A percentile compares a stretch with the other conserved stretches of the same genome.
These are phyloP conservation scores for Pedionomus torquatus DNA, from an alignment of 2,113 vertebrate species.

Conservation along the genomic window DNA sequence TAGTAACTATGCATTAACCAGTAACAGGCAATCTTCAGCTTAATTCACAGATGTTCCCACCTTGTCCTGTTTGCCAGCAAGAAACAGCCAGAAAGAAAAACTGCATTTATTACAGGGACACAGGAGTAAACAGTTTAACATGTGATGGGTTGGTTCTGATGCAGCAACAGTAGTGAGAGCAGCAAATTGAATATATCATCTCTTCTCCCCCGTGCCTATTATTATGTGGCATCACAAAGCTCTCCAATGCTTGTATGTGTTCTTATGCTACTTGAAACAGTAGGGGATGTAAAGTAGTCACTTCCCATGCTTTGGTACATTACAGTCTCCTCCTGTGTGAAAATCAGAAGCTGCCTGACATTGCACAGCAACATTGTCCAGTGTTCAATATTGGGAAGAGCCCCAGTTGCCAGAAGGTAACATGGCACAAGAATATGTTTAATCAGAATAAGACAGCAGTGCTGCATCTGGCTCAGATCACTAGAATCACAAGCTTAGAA, in stretches of 20 bases:
- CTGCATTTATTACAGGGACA: neutral
- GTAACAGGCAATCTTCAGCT: neutral
- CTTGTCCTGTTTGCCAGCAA: neutral
- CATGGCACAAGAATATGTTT: neutral
- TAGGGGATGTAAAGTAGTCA: neutral
- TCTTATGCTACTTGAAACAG: neutral
- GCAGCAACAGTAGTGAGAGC: neutral
- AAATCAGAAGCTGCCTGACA: neutral
- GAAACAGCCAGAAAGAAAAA: neutral
- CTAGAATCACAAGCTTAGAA: neutral
- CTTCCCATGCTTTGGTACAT: neutral
- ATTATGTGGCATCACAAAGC: neutral
- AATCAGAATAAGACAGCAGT: neutral
- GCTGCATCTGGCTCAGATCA: neutral
- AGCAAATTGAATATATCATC: neutral
- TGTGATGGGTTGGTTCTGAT: neutral
- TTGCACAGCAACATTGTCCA: rapidly evolving
- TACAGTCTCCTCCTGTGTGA: neutral
- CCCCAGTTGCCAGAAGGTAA: neutral
- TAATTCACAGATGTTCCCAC: neutral
- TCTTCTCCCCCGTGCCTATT: neutral
- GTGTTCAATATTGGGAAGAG: rapidly evolving
- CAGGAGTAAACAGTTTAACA: neutral
- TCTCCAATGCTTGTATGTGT: neutral
- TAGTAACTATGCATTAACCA: neutral